Conservation (phyloP, 2,888 invertebrate genomes). For the Lasiommata megera region DNA sequence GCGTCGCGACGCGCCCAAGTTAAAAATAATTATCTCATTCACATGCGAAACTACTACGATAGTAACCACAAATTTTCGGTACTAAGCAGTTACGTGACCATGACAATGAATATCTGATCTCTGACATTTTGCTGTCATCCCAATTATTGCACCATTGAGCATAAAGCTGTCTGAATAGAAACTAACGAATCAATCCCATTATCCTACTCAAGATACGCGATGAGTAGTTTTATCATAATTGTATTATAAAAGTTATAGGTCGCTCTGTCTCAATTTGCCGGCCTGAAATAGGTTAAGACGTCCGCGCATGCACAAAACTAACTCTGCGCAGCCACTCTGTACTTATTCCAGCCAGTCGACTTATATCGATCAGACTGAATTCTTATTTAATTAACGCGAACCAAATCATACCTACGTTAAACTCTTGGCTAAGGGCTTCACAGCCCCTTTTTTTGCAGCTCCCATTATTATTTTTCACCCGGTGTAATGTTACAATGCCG, state of each 20-base stretch:
- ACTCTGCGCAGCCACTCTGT: background rate
- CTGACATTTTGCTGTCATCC: conserved; percentile 17
- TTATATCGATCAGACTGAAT: background rate
- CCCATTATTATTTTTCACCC: conserved; percentile 11
- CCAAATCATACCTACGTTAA: background rate
- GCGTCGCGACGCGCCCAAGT: conserved; percentile 53
- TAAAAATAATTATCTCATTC: conserved; percentile 79
- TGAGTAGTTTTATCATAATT: background rate
- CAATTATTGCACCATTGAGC: conserved; percentile 5
- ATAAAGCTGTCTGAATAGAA: background rate
- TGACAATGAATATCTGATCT: conserved; percentile 59
- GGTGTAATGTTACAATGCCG: conserved; percentile 36
- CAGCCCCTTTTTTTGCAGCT: background rate
- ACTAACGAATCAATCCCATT: background rate
- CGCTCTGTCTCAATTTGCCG: no score
- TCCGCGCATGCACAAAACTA: no score
- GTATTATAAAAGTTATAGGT: background rate
- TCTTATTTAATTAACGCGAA: background rate
- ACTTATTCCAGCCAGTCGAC: background rate
- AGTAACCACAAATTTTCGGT: conserved; percentile 75
- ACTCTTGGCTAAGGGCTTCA: background rate
- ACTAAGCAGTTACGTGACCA: conserved; percentile 62
- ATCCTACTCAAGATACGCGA: background rate
- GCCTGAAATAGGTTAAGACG: no score
- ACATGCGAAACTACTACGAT: conserved; percentile 66